Evolutionary conservation across 2,797 vertebrate species (phyloP).

Genomic region (Salmo trutta): DNA sequence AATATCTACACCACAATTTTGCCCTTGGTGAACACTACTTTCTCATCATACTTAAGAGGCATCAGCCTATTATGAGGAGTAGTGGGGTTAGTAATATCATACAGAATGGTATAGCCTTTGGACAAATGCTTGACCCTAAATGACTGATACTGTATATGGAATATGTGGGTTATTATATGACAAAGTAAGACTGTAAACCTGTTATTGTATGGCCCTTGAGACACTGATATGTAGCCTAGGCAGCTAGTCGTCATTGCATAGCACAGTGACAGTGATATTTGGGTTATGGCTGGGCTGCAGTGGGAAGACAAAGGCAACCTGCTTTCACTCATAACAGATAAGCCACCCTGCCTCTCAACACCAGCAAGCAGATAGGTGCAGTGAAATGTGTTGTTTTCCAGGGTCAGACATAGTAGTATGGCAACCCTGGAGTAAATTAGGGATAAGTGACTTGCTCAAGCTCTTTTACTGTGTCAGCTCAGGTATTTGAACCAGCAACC

Average conservation of each 20-base stretch:
- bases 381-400: too few species aligned
- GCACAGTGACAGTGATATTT: not conserved
- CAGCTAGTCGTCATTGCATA: too few species aligned
- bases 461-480: too few species aligned
- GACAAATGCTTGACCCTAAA: not conserved
- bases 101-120: too few species aligned
- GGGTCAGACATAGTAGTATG: too few species aligned
- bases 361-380: not conserved
- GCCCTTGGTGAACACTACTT: slow-evolving; percentile 4
- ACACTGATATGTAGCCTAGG: not conserved
- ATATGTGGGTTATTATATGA: not conserved
- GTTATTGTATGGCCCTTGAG: not conserved
- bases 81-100: not conserved
- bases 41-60: slow-evolving; percentile 9
- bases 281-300: not conserved
- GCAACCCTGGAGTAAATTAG: too few species aligned
- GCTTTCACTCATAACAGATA: not conserved
- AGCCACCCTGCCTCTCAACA: not conserved
- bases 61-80: not conserved
- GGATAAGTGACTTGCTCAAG: too few species aligned
- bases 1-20: too few species aligned
- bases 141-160: not conserved
- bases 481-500: too few species aligned
- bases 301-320: not conserved
- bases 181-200: not conserved